A percentile compares a stretch with the other conserved stretches of the same genome.
Evolutionary conservation across 92 coral and sea anemone genomes (phyloP).

Genomic region (Heliopora coerulea): DNA sequence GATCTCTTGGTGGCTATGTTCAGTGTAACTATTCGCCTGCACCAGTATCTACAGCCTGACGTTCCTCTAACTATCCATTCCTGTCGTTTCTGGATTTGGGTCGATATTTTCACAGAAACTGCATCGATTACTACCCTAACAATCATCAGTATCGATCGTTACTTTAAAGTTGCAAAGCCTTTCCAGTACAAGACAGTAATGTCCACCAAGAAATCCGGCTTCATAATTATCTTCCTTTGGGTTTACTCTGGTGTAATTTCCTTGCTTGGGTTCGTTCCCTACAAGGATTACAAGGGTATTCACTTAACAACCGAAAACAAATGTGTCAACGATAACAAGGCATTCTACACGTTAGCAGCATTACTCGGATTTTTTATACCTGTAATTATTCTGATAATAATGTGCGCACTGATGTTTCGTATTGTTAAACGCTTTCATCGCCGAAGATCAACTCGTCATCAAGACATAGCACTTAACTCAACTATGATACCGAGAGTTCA

Average conservation of each 20-base stretch:
- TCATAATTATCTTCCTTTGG: constrained; percentile 60
- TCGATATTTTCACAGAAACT: constrained; percentile 28
- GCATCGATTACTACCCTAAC: constrained; percentile 43
- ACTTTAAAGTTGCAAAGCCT: constrained; percentile 30
- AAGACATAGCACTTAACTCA: neutral
- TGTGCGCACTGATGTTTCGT: constrained; percentile 44
- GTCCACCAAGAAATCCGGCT: constrained; percentile 24
- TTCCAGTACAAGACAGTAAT: constrained; percentile 38
- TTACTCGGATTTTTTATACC: constrained; percentile 37
- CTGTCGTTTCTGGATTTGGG: constrained; percentile 48
- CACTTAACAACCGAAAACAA: neutral
- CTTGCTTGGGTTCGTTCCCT: constrained; percentile 34
- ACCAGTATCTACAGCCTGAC: constrained; percentile 6
- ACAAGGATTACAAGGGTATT: constrained; percentile 26
- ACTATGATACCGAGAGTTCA: constrained; percentile 20
- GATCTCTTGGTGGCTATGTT: constrained; percentile 36
- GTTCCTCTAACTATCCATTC: constrained; percentile 29
- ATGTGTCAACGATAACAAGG: constrained; percentile 44
- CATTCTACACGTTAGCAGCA: constrained; percentile 36
- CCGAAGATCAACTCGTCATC: constrained; percentile 14
- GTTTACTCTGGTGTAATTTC: constrained; percentile 65
- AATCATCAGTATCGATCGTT: constrained; percentile 46
- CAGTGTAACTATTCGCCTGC: constrained; percentile 39
- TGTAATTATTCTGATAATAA: constrained; percentile 28
- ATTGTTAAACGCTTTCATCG: constrained; percentile 32